phyloP scores from a whole-genome alignment of 2,113 vertebrate genomes.

The Corvus hawaiiensis region DNA sequence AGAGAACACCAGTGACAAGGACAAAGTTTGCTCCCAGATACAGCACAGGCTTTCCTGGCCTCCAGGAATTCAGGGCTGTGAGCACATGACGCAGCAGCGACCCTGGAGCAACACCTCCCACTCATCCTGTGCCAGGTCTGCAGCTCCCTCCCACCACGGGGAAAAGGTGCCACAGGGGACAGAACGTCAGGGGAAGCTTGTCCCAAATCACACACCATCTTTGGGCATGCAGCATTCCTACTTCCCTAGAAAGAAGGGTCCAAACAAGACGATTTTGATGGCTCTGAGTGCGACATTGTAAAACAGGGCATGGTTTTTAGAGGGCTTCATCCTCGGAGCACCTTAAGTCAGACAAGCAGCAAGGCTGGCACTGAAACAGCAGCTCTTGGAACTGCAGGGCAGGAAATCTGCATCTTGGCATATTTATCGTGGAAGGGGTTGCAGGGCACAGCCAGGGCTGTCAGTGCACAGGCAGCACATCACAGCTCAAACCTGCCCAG shows the following conservation, averaged over 20 bases:
- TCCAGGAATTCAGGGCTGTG: neutral
- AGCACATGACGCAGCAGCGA: neutral
- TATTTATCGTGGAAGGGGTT: neutral
- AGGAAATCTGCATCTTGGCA: neutral
- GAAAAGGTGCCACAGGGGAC: neutral
- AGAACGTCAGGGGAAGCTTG: neutral
- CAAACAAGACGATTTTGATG: neutral
- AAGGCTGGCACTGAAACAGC: neutral
- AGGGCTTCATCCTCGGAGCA: neutral
- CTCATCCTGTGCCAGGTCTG: neutral
- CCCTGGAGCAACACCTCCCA: neutral
- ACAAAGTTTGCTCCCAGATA: neutral
- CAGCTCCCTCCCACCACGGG: fast-evolving
- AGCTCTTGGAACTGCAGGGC: neutral
- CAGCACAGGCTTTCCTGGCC: neutral
- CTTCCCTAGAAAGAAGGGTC: neutral
- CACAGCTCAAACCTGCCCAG: neutral
- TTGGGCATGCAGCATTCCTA: neutral
- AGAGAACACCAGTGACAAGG: neutral
- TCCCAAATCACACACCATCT: neutral
- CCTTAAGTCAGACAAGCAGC: neutral
- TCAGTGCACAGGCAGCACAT: neutral
- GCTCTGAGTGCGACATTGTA: neutral
- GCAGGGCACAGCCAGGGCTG: neutral
- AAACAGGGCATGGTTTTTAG: neutral